phyloP scores from a whole-genome alignment of 2,888 invertebrate species.

The Aleiodes testaceus region DNA sequence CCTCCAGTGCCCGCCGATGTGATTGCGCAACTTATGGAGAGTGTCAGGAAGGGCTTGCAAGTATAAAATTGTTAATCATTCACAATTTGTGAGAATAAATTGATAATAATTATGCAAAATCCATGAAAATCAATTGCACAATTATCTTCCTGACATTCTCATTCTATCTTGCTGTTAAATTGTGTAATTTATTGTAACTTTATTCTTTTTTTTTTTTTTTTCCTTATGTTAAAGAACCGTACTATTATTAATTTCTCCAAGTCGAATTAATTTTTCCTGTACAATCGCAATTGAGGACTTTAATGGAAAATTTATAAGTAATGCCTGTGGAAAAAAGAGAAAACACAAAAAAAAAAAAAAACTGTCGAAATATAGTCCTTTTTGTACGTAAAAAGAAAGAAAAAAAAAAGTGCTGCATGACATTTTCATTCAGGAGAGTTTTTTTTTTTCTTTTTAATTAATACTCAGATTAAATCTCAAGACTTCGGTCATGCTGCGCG shows the following conservation, averaged over 20 bases:
- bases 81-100: not conserved
- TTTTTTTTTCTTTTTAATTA: constrained; percentile 37
- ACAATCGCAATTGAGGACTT: constrained; percentile 56
- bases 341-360: not conserved
- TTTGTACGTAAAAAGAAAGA: constrained; percentile 29
- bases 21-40: constrained; percentile 45
- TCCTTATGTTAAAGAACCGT: constrained; percentile 44
- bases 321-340: constrained; percentile 40
- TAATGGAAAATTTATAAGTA: constrained; percentile 50
- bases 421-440: constrained; percentile 33
- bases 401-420: constrained; percentile 18
- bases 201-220: constrained; percentile 37
- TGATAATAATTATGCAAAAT: not conserved
- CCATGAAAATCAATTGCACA: constrained; percentile 13
- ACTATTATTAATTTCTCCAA: constrained; percentile 50
- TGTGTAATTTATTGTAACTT: constrained; percentile 58
- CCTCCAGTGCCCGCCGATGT: constrained; percentile 49
- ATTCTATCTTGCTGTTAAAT: constrained; percentile 57
- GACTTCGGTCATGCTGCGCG: constrained; percentile 34
- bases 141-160: constrained; percentile 57
- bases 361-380: constrained; percentile 1
- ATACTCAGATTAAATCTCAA: constrained; percentile 45
- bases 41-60: constrained; percentile 27
- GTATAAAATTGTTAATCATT: not conserved
- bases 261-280: constrained; percentile 57